Evolutionary conservation across 2,888 invertebrate genomes (phyloP), one percentile per base, ranked within the genome.

Genomic region (Chalcosyrphus nemorum): DNA sequence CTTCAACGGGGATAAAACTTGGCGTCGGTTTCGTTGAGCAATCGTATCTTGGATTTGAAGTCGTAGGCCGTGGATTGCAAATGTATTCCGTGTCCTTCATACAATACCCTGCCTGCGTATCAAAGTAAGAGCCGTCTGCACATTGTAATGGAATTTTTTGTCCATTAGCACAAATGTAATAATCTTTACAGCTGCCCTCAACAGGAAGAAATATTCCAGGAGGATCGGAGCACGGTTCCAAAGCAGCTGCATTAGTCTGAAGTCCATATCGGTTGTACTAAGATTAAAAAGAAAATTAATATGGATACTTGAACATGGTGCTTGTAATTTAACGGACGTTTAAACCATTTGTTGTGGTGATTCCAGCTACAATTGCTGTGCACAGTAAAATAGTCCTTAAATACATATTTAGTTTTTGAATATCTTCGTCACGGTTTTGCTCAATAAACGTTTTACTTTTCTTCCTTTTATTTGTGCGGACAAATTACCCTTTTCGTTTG

Each of bases 81-180:
- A 13, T 17, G 9, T 56, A 4, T 9, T 21, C 9, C 2, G 2
- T 15, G 17, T 45, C 65, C 3, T 24, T 0, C 3, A 1, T 29
- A 24, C 74, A 74, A 11, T 21, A 32, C 0, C 38, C 52, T 1
- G 72, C 15, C 2, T 43, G 41, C 0, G 21, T 59, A 80, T 87
- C 84, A 50, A 88, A 89, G 45, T 88, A 89, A 1, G 56, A 65
- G 4, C 81, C 86, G 1, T 27, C n/a, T 0, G 74, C 77, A 32
- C 88, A 89, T 4, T 63, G 65, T 4, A 86, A 57, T 24, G 70
- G 35, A 5, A 82, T 57, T 9, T 63, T 57, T 7, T 29, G 7
- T 11, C 87, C 88, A 1, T 59, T 45, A 1, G 84, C 9, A 45
- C 89, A 89, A 4, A 71, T 52, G 5, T 52, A 24, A 5, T 82